Conservation (phyloP, 92 coral and sea anemone genomes). For the Parazoanthus darwini region DNA sequence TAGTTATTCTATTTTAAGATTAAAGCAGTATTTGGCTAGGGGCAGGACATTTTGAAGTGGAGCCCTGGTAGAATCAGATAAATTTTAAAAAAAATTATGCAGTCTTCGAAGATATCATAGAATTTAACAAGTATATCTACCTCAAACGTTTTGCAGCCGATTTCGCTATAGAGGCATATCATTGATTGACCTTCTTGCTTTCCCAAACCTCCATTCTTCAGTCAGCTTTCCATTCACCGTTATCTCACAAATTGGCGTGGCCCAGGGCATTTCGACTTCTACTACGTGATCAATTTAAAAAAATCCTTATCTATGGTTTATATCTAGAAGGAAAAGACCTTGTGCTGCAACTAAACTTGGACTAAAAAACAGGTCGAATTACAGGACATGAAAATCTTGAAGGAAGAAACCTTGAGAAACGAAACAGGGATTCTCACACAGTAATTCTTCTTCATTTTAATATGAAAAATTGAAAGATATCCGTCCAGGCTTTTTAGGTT, state of each 20-base stretch:
- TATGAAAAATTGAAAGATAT: too few species aligned
- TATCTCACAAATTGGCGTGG: not conserved
- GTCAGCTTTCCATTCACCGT: not conserved
- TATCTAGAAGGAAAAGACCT: not conserved
- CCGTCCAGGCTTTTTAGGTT: not conserved
- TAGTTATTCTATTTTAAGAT: too few species aligned
- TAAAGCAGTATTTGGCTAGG: too few species aligned
- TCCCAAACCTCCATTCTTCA: not conserved
- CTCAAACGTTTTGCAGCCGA: too few species aligned
- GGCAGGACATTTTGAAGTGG: too few species aligned
- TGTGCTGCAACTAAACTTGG: not conserved
- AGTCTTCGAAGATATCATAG: too few species aligned
- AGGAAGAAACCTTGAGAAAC: not conserved
- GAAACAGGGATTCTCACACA: not conserved
- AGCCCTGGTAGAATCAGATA: too few species aligned
- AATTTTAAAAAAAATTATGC: too few species aligned
- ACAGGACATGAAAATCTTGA: not conserved
- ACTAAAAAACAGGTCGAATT: not conserved
- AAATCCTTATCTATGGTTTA: not conserved
- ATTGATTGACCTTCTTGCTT: too few species aligned
- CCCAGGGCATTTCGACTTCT: not conserved
- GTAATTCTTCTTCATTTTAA: not conserved
- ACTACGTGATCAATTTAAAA: not conserved
- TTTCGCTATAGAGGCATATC: too few species aligned
- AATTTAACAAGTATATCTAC: too few species aligned